These are phyloP conservation scores for Xestia rhomboidea DNA, from an alignment of 2,888 invertebrate genomes.

Conservation along the genomic window DNA sequence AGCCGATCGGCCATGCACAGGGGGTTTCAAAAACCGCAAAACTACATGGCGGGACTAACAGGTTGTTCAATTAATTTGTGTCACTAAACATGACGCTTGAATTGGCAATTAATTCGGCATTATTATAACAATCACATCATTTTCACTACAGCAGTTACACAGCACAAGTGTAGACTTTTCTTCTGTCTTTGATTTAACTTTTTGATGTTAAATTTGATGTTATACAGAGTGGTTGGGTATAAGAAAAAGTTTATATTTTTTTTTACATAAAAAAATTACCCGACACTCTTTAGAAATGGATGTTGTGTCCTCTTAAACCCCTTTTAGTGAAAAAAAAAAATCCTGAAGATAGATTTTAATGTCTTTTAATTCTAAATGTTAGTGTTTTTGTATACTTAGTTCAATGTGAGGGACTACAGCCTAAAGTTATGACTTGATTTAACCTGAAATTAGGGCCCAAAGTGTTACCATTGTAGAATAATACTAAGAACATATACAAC, in stretches of 20 bases:
- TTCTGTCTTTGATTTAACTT: constrained; percentile 61
- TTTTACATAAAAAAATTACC: constrained; percentile 8
- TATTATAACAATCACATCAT: constrained; percentile 47
- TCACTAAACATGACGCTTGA: constrained; percentile 54
- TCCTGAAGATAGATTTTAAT: constrained; percentile 32
- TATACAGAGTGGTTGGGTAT: constrained; percentile 34
- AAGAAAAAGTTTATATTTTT: background rate
- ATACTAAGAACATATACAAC: background rate
- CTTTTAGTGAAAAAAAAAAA: constrained; percentile 5
- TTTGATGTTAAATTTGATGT: constrained; percentile 56
- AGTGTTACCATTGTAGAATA: background rate
- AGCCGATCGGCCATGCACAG: background rate
- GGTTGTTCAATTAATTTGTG: constrained; percentile 32
- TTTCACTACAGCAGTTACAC: constrained; percentile 44
- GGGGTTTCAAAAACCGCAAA: constrained; percentile 2
- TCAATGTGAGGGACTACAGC: constrained; percentile 55
- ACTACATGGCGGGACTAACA: constrained; percentile 41
- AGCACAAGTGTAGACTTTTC: constrained; percentile 59
- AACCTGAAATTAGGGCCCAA: background rate
- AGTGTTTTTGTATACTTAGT: constrained; percentile 47
- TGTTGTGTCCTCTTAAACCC: constrained; percentile 45
- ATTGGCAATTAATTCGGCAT: constrained; percentile 49
- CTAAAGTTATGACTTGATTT: background rate
- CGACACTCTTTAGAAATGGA: constrained; percentile 42
- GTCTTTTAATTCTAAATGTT: constrained; percentile 62